Percentiles rank a stretch among this genome's conserved stretches.
These are phyloP conservation scores for Scyliorhinus canicula DNA, from an alignment of 2,797 vertebrate genomes.

Conservation along the genomic window DNA sequence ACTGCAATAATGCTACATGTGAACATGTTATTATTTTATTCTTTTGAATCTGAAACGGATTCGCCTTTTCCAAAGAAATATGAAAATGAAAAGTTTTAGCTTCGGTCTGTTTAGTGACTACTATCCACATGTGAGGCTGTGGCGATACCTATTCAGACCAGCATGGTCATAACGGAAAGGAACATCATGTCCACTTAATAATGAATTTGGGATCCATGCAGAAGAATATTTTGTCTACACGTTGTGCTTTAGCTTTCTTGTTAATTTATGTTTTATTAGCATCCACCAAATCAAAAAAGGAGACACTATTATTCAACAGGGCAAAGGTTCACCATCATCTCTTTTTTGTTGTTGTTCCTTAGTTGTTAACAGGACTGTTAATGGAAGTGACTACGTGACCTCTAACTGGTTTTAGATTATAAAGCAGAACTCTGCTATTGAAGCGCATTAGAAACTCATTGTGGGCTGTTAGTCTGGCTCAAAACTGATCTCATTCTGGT, in stretches of 20 bases:
- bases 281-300: neutral
- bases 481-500: neutral
- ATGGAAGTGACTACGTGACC: neutral
- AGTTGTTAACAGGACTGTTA: neutral
- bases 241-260: neutral
- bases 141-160: neutral
- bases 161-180: neutral
- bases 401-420: neutral
- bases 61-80: neutral
- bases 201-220: neutral
- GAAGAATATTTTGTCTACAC: neutral
- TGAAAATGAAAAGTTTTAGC: neutral
- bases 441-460: neutral
- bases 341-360: neutral
- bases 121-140: neutral
- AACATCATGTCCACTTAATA: neutral
- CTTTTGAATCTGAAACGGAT: neutral
- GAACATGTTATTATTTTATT: neutral
- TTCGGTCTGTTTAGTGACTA: neutral
- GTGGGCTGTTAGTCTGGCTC: neutral
- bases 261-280: neutral
- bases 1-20: neutral
- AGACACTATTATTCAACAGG: neutral
- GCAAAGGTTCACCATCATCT: neutral
- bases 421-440: neutral